Evolutionary conservation across 2,113 vertebrate genomes (phyloP), one percentile per base, ranked within the genome.

Genomic region (Cyprinodon tularosa): DNA sequence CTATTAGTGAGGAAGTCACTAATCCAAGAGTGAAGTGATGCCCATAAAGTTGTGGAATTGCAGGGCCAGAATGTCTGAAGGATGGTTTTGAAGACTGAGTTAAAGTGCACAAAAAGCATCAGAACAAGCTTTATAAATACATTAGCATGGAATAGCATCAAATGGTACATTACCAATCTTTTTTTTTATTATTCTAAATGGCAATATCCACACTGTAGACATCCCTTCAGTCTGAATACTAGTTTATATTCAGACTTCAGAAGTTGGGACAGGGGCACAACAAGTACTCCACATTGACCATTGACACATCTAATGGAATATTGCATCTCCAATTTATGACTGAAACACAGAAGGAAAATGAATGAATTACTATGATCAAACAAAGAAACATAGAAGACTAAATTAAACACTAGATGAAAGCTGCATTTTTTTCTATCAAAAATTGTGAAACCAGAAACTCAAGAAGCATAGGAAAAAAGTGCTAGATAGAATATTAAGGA

Each of bases 331-430:
- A n/a, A 53, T 66, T 72, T 29, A 62, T 47, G 38, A 39, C 37
- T 50, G 63, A 40, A 62, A 68, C 48, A 61, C 59, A 22, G 36
- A 62, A 74, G 42, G 72, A 57, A 74, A 70, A 60, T 73, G 37
- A 67, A 63, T 67, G n/a, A 75, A 8, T 36, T 44, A 61, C 62
- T 14, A 36, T 61, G 64, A 69, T 71, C 53, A 83, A 72, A 76
- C 42, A 68, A 62, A 64, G 10, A 6, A 12, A 13, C 5, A 8
- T 12, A 60, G 60, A 72, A 64, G n/a, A 4, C 45, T 20, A 72
- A 0, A 5, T 1, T 22, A 37, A 22, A 57, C 2, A 11, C 9
- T 9, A 10, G 20, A 57, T 57, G 50, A 57, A 57, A 57, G 20
- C 17, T 8, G n/a, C 29, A 29, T 29, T 17, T 57, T 20, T 57